A percentile compares a stretch with the other conserved stretches of the same genome.
Evolutionary conservation across 2,888 invertebrate species (phyloP).

Genomic region (Odiellus spinosus): DNA sequence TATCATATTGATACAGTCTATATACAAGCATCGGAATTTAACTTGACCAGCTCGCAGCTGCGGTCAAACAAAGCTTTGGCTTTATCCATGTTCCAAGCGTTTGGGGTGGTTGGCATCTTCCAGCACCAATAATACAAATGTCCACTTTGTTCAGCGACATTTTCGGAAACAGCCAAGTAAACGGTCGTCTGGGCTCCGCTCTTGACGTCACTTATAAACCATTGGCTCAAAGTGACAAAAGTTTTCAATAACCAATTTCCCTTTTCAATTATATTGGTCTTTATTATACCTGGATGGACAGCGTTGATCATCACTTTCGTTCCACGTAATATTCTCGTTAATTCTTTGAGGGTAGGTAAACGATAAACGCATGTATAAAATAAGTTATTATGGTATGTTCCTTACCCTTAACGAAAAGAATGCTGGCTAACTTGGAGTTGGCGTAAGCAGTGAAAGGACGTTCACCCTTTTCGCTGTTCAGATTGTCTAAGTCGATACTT

Average conservation of each 20-base stretch:
- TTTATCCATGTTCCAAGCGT: too few species aligned
- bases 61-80: too few species aligned
- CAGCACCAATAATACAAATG: too few species aligned
- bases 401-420: conserved; percentile 63
- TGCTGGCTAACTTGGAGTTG: conserved; percentile 73
- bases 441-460: conserved; percentile 76
- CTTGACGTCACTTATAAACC: background rate
- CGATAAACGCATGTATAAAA: too few species aligned
- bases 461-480: conserved; percentile 43
- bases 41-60: too few species aligned
- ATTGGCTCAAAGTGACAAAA: too few species aligned
- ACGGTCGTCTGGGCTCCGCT: conserved; percentile 3
- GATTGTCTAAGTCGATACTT: conserved; percentile 19
- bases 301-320: conserved; percentile 57
- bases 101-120: too few species aligned
- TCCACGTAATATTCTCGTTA: conserved; percentile 50
- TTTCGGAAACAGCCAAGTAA: conserved; percentile 3
- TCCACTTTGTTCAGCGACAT: background rate
- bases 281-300: conserved; percentile 79
- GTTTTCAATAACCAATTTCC: background rate
- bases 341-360: too few species aligned
- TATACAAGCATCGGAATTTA: too few species aligned
- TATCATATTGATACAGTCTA: too few species aligned
- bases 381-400: too few species aligned
- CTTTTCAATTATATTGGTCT: conserved; percentile 39